These are phyloP conservation scores for Serranus cabrilla DNA, from an alignment of 2,797 vertebrate genomes.

Conservation along the genomic window DNA sequence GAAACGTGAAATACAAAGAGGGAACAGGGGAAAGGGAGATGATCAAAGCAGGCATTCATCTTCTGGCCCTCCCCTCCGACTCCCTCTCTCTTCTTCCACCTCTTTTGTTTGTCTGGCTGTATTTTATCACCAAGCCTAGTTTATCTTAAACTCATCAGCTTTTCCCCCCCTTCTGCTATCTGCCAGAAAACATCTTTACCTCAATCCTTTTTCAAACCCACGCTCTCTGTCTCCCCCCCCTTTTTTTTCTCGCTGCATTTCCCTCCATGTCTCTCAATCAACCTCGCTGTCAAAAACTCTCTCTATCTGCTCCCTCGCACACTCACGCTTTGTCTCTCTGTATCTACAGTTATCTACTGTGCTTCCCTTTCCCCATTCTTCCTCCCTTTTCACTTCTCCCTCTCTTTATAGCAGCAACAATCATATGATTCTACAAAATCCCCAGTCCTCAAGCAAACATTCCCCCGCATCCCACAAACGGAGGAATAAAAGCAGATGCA, in stretches of 20 bases:
- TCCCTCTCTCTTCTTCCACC: slow-evolving; percentile 8
- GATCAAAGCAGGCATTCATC: slow-evolving; percentile 67
- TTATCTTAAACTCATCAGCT: slow-evolving; percentile 41
- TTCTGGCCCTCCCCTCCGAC: slow-evolving; percentile 9
- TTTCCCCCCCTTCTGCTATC: slow-evolving; percentile 9
- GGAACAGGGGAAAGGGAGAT: slow-evolving; percentile 35
- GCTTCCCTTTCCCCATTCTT: neutral
- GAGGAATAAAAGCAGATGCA: slow-evolving; percentile 44
- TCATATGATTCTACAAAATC: slow-evolving; percentile 59
- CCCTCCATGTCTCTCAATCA: slow-evolving; percentile 47
- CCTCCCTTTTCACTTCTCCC: neutral
- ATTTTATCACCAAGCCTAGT: slow-evolving; percentile 48
- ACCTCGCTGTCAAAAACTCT: slow-evolving; percentile 21
- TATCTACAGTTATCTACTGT: slow-evolving; percentile 22
- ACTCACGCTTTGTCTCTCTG: slow-evolving; percentile 13
- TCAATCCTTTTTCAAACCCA: slow-evolving; percentile 36
- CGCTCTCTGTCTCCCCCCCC: neutral
- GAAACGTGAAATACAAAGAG: slow-evolving; percentile 48
- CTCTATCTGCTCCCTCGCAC: slow-evolving; percentile 7
- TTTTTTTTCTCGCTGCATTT: slow-evolving; percentile 32
- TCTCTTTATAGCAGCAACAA: slow-evolving; percentile 38
- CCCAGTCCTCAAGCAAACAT: slow-evolving; percentile 48
- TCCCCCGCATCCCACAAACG: slow-evolving; percentile 50
- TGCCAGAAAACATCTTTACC: slow-evolving; percentile 50
- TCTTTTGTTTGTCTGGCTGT: slow-evolving; percentile 45